Percentiles rank a stretch among this genome's conserved stretches.
These are phyloP conservation scores for Gymnocypris eckloni DNA, from an alignment of 2,797 vertebrate genomes.

Conservation along the genomic window DNA sequence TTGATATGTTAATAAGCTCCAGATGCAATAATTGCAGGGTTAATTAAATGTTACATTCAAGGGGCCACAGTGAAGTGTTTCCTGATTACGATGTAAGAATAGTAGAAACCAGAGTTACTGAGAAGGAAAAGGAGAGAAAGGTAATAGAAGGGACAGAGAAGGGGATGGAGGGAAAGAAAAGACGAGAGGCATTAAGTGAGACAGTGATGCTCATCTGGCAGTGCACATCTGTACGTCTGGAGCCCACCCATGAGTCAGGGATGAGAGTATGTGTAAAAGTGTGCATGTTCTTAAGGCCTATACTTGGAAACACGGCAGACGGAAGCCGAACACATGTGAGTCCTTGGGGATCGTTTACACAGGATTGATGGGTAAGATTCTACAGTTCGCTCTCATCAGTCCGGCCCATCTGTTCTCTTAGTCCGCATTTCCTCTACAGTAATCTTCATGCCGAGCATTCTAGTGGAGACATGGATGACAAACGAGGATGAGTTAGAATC, in stretches of 20 bases:
- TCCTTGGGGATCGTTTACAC: conserved; percentile 51
- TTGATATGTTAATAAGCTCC: conserved; percentile 66
- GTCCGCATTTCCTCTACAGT: conserved; percentile 19
- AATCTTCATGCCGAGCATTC: conserved; percentile 10
- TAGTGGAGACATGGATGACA: not conserved
- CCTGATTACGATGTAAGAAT: conserved; percentile 43
- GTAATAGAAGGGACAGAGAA: not conserved
- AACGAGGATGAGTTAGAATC: not conserved
- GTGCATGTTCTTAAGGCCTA: conserved; percentile 46
- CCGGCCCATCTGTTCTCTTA: conserved; percentile 57
- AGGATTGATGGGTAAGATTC: conserved; percentile 43
- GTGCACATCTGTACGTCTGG: conserved; percentile 43
- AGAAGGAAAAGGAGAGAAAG: not conserved
- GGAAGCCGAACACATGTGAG: conserved; percentile 47
- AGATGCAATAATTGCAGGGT: conserved; percentile 65
- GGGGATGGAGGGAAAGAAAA: not conserved
- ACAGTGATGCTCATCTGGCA: conserved; percentile 40
- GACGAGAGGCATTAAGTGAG: conserved; percentile 20
- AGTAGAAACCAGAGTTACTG: not conserved
- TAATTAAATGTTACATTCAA: conserved; percentile 62
- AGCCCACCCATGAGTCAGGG: conserved; percentile 39
- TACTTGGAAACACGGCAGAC: conserved; percentile 53
- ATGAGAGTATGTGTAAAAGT: conserved; percentile 46
- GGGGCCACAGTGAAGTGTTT: conserved; percentile 39
- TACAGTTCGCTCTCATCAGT: conserved; percentile 48